Evolutionary conservation across 2,888 invertebrate genomes (phyloP), one percentile per base, ranked within the genome.

Genomic region (Hydrotaea diabolus): DNA sequence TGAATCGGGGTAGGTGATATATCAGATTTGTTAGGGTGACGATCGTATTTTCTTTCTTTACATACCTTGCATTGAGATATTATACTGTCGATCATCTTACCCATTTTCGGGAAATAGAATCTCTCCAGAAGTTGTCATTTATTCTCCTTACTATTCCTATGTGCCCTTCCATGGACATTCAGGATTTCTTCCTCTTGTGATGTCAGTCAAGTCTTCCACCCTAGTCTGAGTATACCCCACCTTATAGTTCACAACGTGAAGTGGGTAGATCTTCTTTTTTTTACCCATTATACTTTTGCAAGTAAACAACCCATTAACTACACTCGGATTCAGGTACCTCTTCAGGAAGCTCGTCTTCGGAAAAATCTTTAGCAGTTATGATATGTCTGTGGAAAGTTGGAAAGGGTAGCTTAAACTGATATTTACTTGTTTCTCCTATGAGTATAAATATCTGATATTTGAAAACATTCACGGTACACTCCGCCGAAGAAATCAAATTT

Each of bases 361-460:
- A 57, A 39, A 62, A 80, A 2, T 71, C 39, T 46, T 15, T 49
- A 64, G 77, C 66, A 9, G 15, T 73, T 23, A 79, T 55, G 4
- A 59, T 74, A 43, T 74, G 79, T n/a, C 69, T 53, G 46, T 80
- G 80, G 49, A 74, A 80, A 1, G 80, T 55, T 8, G 57, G 57
- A 23, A 75, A 82, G 23, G 23, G 36, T 26, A 77, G 17, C 53
- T 77, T 72, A 64, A 62, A 71, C 46, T 46, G 49, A 7, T 55
- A 46, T 62, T 53, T 15, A 31, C 9, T 46, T 49, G 57, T 23
- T 11, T 72, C 13, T 19, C 75, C 72, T 19, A n/a, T 57, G 5
- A 64, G 39, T 17, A 81, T n/a, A 21, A 31, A 78, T 49, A 85
- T 78, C 36, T 84, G 75, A 17, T 81, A 31, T 62, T 76, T 81